Evolutionary conservation across 2,888 invertebrate species (phyloP), one percentile per base, ranked within the genome.

Genomic region (Drosophila meridiana): DNA sequence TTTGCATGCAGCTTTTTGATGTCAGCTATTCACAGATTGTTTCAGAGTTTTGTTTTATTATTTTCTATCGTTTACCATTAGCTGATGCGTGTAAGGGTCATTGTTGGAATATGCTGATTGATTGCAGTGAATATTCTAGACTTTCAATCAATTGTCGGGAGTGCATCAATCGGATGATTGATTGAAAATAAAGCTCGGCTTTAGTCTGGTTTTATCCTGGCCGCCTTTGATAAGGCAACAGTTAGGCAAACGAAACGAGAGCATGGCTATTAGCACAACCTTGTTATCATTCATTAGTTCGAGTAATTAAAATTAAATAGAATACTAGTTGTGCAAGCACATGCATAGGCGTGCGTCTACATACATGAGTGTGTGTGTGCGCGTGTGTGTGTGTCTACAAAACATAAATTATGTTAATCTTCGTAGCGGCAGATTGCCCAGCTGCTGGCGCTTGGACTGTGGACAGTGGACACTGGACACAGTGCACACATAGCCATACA

Each of bases 1-100:
- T 47, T 65, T 68, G 20, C 40, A 47, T 66, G 13, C 57, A 38
- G 34, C 47, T 20, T 57, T 56, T 38, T 30, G 55, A 40, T 62
- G 30, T 40, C 32, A 32, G 42, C 58, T 42, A 47, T 74, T 63
- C 56, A 28, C 64, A 70, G 74, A 73, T 85, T 85, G 70, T 77
- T 82, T 69, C 72, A 80, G 57, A 77, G 80, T 69, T 77, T 73
- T 70, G 48, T 52, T 52, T 52, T 60, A 71, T 64, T 77, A 71
- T 69, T 80, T 72, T 69, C 36, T 65, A 76, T 59, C 55, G 58
- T 66, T 70, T 62, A 14, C 14, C 8, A 40, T 28, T 34, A 43
- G 30, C 26, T 47, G 50, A 62, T 60, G 61, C 42, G 58, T 58
- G 53, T 52, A 58, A 56, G 69, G 80, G 80, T 71, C 83, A 73